Percentiles rank a stretch among this genome's conserved stretches.
These are phyloP conservation scores for Thyatira batis DNA, from an alignment of 2,888 invertebrate genomes.

Conservation along the genomic window DNA sequence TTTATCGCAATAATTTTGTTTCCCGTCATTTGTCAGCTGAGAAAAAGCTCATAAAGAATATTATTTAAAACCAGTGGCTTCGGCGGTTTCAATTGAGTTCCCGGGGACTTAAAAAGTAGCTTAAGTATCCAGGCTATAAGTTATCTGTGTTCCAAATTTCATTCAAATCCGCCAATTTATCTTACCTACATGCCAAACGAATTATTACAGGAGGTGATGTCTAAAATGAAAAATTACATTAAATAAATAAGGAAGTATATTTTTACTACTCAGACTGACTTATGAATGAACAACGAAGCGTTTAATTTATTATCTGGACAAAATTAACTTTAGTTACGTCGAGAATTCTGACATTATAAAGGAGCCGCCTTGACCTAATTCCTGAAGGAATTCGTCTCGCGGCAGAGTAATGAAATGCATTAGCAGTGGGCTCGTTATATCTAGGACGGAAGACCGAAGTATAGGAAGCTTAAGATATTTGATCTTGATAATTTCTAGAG, in stretches of 20 bases:
- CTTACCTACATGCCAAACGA: too few relatives aligned
- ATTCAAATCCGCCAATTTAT: not conserved
- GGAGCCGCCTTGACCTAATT: not conserved
- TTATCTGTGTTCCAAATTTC: too few relatives aligned
- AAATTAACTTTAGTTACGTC: not conserved
- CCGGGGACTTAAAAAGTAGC: too few relatives aligned
- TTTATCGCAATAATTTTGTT: not conserved
- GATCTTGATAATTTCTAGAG: not conserved
- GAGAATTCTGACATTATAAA: not conserved
- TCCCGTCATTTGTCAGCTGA: not conserved
- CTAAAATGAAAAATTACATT: too few relatives aligned
- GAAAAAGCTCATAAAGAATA: not conserved
- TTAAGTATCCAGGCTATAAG: too few relatives aligned
- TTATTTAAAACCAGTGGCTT: too few relatives aligned
- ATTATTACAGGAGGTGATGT: too few relatives aligned
- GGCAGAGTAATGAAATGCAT: not conserved
- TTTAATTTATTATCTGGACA: not conserved
- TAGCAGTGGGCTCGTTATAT: not conserved
- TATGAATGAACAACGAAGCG: not conserved
- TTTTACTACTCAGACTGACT: too few relatives aligned
- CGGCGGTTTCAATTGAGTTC: too few relatives aligned
- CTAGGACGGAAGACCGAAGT: not conserved
- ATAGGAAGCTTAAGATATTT: not conserved
- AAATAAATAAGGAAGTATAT: too few relatives aligned
- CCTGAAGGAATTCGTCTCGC: not conserved